phyloP scores from a whole-genome alignment of 1,140 invertebrate genomes.

The Eueides isabella region DNA sequence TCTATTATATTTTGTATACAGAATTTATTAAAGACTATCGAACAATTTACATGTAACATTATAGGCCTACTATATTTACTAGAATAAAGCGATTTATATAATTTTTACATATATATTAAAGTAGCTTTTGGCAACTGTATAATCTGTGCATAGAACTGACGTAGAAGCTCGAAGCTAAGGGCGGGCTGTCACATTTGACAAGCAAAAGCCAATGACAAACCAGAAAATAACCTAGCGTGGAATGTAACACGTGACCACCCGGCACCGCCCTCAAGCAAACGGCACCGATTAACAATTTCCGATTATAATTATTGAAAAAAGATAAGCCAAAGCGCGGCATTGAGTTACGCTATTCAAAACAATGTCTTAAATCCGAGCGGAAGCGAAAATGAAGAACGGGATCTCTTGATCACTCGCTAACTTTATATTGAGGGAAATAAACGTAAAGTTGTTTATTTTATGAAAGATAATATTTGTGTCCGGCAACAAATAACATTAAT shows the following conservation, averaged over 20 bases:
- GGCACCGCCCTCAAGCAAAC: constrained; percentile 39
- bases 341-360: no score
- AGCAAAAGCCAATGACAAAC: constrained; percentile 48
- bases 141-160: constrained; percentile 33
- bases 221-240: constrained; percentile 52
- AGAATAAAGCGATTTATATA: constrained; percentile 11
- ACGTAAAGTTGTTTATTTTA: background rate
- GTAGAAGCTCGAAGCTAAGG: constrained; percentile 41
- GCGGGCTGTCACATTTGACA: constrained; percentile 35
- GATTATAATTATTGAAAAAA: background rate
- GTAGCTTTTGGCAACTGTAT: constrained; percentile 16
- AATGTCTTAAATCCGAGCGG: background rate
- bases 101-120: constrained; percentile 12
- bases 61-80: constrained; percentile 10
- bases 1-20: background rate
- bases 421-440: background rate
- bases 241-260: constrained; percentile 59
- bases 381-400: no score
- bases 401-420: no score
- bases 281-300: constrained; percentile 44
- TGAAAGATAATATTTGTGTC: background rate
- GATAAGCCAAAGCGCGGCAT: background rate
- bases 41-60: constrained; percentile 11
- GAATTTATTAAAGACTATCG: background rate
- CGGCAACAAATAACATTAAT: background rate